Evolutionary conservation across 2,797 vertebrate species (phyloP).

Genomic region (Amazona finschi): DNA sequence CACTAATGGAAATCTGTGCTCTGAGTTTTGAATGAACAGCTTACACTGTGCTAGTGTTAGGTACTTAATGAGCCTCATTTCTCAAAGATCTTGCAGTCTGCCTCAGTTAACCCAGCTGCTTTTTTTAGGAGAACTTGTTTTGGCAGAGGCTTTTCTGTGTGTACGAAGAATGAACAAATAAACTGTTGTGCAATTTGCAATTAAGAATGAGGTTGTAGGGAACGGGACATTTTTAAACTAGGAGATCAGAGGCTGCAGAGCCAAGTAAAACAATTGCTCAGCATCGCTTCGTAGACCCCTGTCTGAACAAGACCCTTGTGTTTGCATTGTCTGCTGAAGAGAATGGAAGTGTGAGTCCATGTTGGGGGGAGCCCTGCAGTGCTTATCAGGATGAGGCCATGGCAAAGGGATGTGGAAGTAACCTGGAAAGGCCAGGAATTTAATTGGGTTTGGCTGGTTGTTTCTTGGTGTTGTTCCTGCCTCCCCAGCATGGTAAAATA

Average conservation of each 20-base stretch:
- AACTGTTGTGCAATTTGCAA: constrained; percentile 37
- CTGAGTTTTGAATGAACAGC: constrained; percentile 36
- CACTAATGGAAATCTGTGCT: constrained; percentile 31
- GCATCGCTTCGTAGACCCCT: not conserved
- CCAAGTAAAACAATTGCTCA: constrained; percentile 8
- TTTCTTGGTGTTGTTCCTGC: not conserved
- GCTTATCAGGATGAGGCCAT: not conserved
- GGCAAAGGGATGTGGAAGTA: not conserved
- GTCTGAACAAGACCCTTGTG: not conserved
- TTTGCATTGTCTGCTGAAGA: not conserved
- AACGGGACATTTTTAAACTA: not conserved
- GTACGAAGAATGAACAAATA: constrained; percentile 41
- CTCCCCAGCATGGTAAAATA: not conserved
- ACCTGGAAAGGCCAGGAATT: not conserved
- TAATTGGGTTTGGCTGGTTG: no score
- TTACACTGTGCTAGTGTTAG: constrained; percentile 17
- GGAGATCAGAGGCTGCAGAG: not conserved
- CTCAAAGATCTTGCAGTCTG: constrained; percentile 38
- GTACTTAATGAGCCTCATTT: constrained; percentile 56
- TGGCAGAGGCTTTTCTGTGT: constrained; percentile 31
- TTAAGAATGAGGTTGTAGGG: constrained; percentile 31
- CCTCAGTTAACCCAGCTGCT: constrained; percentile 55
- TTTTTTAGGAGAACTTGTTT: constrained; percentile 59
- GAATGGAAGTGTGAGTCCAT: not conserved
- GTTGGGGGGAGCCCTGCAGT: not conserved